Percentiles rank a stretch among this genome's conserved stretches.
phyloP scores from a whole-genome alignment of 2,797 vertebrate genomes.

The Macrochelys suwanniensis region DNA sequence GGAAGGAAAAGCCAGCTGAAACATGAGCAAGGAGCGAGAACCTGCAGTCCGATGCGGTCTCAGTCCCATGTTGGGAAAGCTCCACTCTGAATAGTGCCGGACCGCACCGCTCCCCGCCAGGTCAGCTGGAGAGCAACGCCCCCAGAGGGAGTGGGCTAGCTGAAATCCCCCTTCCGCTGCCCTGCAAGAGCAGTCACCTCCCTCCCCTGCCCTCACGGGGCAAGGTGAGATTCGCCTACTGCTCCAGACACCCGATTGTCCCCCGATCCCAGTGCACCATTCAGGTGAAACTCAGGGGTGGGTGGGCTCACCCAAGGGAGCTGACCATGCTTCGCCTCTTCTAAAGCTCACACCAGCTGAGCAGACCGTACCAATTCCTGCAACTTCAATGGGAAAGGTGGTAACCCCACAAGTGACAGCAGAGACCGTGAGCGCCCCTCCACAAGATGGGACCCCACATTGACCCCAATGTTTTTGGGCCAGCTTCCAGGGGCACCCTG shows the following conservation, averaged over 20 bases:
- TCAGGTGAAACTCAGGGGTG: background rate
- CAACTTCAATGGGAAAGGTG: background rate
- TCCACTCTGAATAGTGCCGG: background rate
- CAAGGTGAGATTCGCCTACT: background rate
- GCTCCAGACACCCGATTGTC: background rate
- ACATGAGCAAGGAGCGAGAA: background rate
- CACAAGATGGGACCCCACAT: background rate
- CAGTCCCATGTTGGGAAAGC: background rate
- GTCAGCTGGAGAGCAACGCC: background rate
- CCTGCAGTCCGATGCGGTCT: background rate
- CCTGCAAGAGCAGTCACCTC: background rate
- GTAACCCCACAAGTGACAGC: background rate
- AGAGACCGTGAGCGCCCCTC: accelerated
- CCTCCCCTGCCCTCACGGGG: background rate
- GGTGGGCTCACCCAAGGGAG: background rate
- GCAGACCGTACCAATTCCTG: accelerated
- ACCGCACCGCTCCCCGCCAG: background rate
- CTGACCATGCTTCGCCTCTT: constrained; percentile 27
- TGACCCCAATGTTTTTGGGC: background rate
- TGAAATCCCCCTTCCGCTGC: background rate
- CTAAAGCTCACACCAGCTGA: background rate
- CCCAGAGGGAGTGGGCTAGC: background rate
- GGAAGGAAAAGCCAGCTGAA: constrained; percentile 68
- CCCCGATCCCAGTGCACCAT: background rate
- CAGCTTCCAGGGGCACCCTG: background rate